Evolutionary conservation across 2,888 invertebrate species (phyloP).

Genomic region (Cerastis leucographa): DNA sequence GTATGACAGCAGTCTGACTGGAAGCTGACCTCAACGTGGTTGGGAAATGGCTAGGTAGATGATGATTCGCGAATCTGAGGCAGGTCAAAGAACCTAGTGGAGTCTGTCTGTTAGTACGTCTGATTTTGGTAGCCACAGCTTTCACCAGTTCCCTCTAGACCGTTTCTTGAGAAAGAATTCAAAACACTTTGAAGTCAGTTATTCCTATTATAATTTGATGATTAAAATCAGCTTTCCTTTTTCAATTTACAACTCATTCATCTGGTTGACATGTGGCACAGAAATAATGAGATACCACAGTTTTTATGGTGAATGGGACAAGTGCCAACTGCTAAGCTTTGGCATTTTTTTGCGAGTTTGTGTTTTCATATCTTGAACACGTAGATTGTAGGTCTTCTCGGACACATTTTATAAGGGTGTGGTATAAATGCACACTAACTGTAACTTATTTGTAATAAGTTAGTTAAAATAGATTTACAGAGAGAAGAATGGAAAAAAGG

Average conservation of each 20-base stretch:
- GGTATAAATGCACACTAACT: not conserved
- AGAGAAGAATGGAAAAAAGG: no score
- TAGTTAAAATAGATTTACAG: no score
- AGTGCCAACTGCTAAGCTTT: constrained; percentile 28
- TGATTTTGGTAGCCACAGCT: not conserved
- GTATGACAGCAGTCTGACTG: not conserved
- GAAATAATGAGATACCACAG: constrained; percentile 39
- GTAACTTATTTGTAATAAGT: no score
- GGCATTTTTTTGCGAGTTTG: not conserved
- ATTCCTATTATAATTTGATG: constrained; percentile 19
- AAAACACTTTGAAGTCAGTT: constrained; percentile 15
- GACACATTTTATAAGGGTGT: not conserved
- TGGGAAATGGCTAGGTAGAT: not conserved
- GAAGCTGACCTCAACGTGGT: not conserved
- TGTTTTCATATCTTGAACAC: constrained; percentile 3
- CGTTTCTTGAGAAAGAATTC: not conserved
- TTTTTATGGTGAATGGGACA: constrained; percentile 44
- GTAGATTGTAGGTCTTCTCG: not conserved
- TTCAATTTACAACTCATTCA: constrained; percentile 44
- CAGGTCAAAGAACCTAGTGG: not conserved
- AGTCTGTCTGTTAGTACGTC: not conserved
- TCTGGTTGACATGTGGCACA: constrained; percentile 39
- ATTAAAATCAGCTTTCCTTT: constrained; percentile 33
- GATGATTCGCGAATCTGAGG: no score
- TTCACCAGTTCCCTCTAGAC: constrained; percentile 11